Evolutionary conservation across 1,140 invertebrate species (phyloP).

Genomic region (Meloidogyne floridensis): DNA sequence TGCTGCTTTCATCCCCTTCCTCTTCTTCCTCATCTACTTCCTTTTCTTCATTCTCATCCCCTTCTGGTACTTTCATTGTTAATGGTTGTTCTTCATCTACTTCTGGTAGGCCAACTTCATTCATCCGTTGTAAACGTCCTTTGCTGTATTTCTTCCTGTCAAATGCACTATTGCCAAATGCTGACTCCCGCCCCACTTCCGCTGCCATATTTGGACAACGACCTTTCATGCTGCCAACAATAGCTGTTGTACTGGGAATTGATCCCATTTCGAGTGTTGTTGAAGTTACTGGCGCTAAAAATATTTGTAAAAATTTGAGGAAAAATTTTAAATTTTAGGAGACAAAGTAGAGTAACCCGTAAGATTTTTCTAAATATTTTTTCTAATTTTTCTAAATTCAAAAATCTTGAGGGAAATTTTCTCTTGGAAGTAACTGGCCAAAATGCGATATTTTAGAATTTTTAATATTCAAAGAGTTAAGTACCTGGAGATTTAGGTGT

Average conservation of each 20-base stretch:
- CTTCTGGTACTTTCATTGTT: not conserved
- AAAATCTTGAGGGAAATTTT: too few species aligned
- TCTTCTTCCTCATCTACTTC: not conserved
- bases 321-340: too few species aligned
- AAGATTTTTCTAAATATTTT: not conserved
- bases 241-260: constrained; percentile 17
- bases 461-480: not conserved
- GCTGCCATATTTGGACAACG: constrained; percentile 26
- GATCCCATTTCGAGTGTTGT: constrained; percentile 24
- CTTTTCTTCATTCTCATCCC: not conserved
- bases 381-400: not conserved
- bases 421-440: too few species aligned
- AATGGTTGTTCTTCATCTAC: not conserved
- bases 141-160: not conserved
- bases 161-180: not conserved
- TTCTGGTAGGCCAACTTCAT: not conserved
- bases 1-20: not conserved
- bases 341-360: too few species aligned
- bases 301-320: not conserved
- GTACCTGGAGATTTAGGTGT: constrained; percentile 15
- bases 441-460: not conserved
- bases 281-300: not conserved
- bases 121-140: not conserved
- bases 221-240: constrained; percentile 25
- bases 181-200: constrained; percentile 18